Evolutionary conservation across 2,113 vertebrate genomes (phyloP).

Genomic region (Melanostigma gelatinosum): DNA sequence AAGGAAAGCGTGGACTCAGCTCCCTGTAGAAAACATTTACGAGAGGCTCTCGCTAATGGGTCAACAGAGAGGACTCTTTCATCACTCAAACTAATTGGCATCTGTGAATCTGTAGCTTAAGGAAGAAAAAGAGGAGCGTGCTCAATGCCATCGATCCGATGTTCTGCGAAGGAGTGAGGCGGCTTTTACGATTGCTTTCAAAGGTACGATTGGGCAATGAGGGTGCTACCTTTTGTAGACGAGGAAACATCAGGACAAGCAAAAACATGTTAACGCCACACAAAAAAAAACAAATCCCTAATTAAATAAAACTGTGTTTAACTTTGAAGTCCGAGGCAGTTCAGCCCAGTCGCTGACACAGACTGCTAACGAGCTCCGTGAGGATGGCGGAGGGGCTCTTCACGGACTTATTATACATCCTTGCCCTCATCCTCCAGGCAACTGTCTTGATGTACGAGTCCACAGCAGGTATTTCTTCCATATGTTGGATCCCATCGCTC

Average conservation of each 20-base stretch:
- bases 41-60: slow-evolving; percentile 69
- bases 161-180: slow-evolving; percentile 26
- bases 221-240: background rate
- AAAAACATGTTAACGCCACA: background rate
- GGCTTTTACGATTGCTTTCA: slow-evolving; percentile 9
- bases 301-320: slow-evolving; percentile 5
- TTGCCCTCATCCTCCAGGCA: slow-evolving; percentile 36
- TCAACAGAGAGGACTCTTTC: slow-evolving; percentile 73
- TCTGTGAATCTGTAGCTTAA: slow-evolving; percentile 69
- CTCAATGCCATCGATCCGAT: slow-evolving; percentile 67
- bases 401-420: slow-evolving; percentile 36
- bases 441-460: slow-evolving; percentile 48
- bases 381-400: slow-evolving; percentile 28
- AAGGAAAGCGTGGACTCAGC: slow-evolving; percentile 72
- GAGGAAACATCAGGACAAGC: background rate
- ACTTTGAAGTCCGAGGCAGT: slow-evolving; percentile 18
- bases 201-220: slow-evolving; percentile 35
- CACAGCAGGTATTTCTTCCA: slow-evolving; percentile 45
- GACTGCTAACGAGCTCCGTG: slow-evolving; percentile 47
- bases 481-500: slow-evolving; percentile 39
- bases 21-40: slow-evolving; percentile 68
- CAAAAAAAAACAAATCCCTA: slow-evolving; percentile 6
- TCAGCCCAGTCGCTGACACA: background rate
- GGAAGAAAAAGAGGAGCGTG: slow-evolving; percentile 64
- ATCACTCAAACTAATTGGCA: slow-evolving; percentile 81